Percentiles rank a stretch among this genome's conserved stretches.
Evolutionary conservation across 2,888 invertebrate genomes (phyloP).

Genomic region (Drosophila formosana): DNA sequence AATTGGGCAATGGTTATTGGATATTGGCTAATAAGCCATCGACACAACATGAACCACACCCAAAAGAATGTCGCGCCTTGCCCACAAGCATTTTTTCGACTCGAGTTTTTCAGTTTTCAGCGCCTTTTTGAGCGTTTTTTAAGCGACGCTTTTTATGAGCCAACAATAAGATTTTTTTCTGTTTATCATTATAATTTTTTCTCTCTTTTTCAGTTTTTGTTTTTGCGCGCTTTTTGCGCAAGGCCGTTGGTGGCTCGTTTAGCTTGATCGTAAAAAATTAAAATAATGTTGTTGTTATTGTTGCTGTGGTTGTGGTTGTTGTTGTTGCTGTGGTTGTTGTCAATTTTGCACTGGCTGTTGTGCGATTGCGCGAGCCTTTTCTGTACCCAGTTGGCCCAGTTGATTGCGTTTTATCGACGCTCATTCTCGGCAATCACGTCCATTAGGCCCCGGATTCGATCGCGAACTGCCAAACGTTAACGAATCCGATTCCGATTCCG

Average conservation of each 20-base stretch:
- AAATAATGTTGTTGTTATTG: constrained; percentile 31
- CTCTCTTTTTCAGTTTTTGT: constrained; percentile 3
- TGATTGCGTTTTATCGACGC: constrained; percentile 45
- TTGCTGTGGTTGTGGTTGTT: constrained; percentile 17
- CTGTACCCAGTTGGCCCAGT: constrained; percentile 44
- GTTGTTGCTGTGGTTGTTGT: constrained; percentile 10
- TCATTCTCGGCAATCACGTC: constrained; percentile 37
- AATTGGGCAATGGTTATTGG: background rate
- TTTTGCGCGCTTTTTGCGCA: constrained; percentile 42
- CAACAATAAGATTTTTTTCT: constrained; percentile 50
- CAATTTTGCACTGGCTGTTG: constrained; percentile 1
- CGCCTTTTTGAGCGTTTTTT: constrained; percentile 26
- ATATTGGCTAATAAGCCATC: background rate
- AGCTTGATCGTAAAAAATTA: constrained; percentile 42
- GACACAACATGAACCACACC: constrained; percentile 37
- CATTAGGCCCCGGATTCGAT: constrained; percentile 29
- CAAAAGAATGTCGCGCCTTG: constrained; percentile 54
- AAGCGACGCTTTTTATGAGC: constrained; percentile 48
- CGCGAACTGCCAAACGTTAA: background rate
- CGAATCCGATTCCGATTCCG: background rate
- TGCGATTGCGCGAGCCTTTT: constrained; percentile 49
- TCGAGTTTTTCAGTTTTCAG: constrained; percentile 23
- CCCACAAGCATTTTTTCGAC: constrained; percentile 37
- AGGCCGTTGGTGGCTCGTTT: constrained; percentile 59
- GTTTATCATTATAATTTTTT: constrained; percentile 18